These are phyloP conservation scores for Redunca redunca DNA, from an alignment of 2,113 vertebrate species.

Conservation along the genomic window DNA sequence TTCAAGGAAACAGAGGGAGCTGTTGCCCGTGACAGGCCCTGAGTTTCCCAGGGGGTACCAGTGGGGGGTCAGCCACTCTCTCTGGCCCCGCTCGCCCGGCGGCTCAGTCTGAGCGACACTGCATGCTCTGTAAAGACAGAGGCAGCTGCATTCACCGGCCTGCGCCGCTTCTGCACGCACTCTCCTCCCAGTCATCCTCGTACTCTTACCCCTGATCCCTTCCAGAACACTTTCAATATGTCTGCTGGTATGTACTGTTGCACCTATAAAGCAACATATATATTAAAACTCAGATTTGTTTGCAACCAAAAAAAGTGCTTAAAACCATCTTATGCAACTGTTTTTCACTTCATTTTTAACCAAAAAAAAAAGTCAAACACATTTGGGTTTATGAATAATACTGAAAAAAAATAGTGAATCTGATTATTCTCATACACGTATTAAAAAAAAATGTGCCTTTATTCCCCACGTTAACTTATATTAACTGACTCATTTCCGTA, in stretches of 20 bases:
- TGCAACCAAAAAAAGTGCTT: slow-evolving; percentile 80
- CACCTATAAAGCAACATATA: slow-evolving; percentile 56
- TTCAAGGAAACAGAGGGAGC: neutral
- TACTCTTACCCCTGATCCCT: slow-evolving; percentile 37
- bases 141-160: neutral
- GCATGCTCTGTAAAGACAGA: slow-evolving; percentile 11
- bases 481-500: slow-evolving; percentile 46
- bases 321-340: slow-evolving; percentile 64
- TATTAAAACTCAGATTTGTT: slow-evolving; percentile 64
- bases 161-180: rapidly evolving
- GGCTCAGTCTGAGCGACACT: slow-evolving; percentile 19
- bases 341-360: slow-evolving; percentile 78
- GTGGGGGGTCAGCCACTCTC: neutral
- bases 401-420: slow-evolving; percentile 71
- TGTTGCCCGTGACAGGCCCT: neutral
- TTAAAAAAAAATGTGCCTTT: slow-evolving; percentile 34
- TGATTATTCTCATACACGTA: slow-evolving; percentile 17
- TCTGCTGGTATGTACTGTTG: neutral
- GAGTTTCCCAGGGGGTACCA: neutral
- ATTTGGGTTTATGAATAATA: slow-evolving; percentile 78
- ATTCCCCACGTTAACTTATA: slow-evolving; percentile 20
- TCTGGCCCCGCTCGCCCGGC: neutral
- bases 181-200: neutral
- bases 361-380: slow-evolving; percentile 75
- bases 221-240: slow-evolving; percentile 42